Conservation (phyloP, 2,113 vertebrate genomes). For the Xiphophorus hellerii region DNA sequence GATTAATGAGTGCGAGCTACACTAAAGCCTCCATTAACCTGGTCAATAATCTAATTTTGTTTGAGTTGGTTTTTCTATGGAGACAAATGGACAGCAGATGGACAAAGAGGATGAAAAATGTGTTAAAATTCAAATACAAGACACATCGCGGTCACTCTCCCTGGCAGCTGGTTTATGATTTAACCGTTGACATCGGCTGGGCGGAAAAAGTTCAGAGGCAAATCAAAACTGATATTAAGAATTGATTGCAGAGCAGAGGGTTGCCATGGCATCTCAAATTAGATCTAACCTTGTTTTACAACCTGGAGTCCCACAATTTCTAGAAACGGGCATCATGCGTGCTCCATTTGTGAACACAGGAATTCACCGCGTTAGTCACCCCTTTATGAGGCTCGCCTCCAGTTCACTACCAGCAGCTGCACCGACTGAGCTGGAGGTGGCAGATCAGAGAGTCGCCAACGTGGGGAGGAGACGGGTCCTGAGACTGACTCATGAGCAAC, state of each 20-base stretch:
- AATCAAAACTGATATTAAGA: not conserved
- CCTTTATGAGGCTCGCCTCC: not conserved
- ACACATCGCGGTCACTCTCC: not conserved
- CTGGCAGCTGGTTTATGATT: not conserved
- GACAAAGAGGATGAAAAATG: slow-evolving; percentile 12
- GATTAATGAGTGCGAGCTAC: slow-evolving; percentile 28
- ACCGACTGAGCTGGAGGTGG: not conserved
- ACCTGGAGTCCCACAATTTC: slow-evolving; percentile 1
- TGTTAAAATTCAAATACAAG: not conserved
- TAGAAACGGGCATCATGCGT: not conserved
- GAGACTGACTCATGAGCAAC: not conserved
- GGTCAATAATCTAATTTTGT: slow-evolving; percentile 47
- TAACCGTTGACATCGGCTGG: slow-evolving; percentile 2
- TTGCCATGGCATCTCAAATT: slow-evolving; percentile 20
- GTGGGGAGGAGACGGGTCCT: not conserved
- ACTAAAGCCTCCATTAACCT: slow-evolving; percentile 34
- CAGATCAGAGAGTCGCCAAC: not conserved
- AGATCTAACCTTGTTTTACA: slow-evolving; percentile 20
- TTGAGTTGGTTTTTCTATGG: slow-evolving; percentile 13
- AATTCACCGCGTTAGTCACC: slow-evolving; percentile 2
- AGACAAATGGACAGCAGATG: slow-evolving; percentile 36
- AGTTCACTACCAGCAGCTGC: slow-evolving; percentile 10
- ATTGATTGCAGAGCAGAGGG: slow-evolving; percentile 4
- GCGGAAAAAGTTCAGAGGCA: not conserved
- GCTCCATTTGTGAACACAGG: not conserved